Conservation (phyloP, 2,113 vertebrate genomes). For the Synchiropus splendidus region DNA sequence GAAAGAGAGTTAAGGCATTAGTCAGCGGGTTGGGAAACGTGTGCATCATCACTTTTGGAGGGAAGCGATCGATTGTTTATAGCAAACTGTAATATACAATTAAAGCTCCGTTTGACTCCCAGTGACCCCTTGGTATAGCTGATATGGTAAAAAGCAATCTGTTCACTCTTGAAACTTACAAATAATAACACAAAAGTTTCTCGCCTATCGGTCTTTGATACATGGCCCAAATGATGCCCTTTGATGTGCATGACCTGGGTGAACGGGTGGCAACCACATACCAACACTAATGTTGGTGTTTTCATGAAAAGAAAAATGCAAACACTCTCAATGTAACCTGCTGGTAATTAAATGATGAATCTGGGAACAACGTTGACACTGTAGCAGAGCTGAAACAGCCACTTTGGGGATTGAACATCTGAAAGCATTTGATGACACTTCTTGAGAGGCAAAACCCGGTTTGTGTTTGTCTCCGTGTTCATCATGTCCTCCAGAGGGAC, state of each 20-base stretch:
- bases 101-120: conserved; percentile 2
- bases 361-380: conserved; percentile 12
- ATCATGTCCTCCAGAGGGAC: conserved; percentile 20
- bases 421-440: conserved; percentile 25
- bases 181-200: too few relatives aligned
- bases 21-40: conserved; percentile 13
- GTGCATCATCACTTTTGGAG: conserved; percentile 9
- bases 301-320: too few relatives aligned
- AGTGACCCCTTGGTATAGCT: neutral
- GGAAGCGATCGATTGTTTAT: conserved; percentile 13
- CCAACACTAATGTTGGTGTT: too few relatives aligned
- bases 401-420: conserved; percentile 13
- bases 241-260: too few relatives aligned
- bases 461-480: conserved; percentile 30
- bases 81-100: conserved; percentile 10
- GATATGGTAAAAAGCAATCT: conserved; percentile 1
- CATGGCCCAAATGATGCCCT: too few relatives aligned
- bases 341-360: too few relatives aligned
- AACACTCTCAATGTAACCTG: too few relatives aligned
- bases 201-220: too few relatives aligned
- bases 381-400: conserved; percentile 17
- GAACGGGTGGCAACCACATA: too few relatives aligned
- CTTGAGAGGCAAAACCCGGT: conserved; percentile 15
- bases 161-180: too few relatives aligned
- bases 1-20: conserved; percentile 9